phyloP scores from a whole-genome alignment of 37 sponge, comb jelly and placozoan genomes.

The Cladorhizidae sp. region DNA sequence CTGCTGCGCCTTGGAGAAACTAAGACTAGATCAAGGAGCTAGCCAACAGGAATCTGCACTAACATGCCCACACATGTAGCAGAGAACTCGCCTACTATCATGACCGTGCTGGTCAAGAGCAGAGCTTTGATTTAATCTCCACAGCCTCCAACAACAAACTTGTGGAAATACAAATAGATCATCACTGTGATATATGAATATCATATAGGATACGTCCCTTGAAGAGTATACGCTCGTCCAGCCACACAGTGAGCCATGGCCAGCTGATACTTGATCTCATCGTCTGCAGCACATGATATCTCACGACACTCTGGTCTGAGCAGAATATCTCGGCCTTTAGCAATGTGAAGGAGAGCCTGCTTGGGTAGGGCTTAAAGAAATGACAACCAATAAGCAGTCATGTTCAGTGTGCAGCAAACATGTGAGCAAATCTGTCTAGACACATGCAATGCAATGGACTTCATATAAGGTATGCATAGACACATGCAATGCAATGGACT shows the following conservation, averaged over 20 bases:
- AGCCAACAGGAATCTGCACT: too few species aligned
- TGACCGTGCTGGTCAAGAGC: neutral
- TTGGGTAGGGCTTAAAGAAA: neutral
- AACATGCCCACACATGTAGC: too few species aligned
- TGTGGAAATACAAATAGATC: too few species aligned
- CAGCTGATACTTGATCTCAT: slow-evolving; percentile 8
- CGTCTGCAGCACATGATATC: slow-evolving; percentile 20
- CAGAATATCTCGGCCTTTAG: slow-evolving; percentile 39
- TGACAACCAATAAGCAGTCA: too few species aligned
- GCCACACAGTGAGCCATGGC: slow-evolving; percentile 18
- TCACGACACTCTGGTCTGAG: neutral
- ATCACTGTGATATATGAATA: neutral
- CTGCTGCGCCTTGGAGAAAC: slow-evolving; percentile 28
- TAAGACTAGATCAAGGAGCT: too few species aligned
- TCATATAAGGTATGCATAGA: too few species aligned
- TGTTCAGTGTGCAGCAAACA: too few species aligned
- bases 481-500: too few species aligned
- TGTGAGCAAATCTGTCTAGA: too few species aligned
- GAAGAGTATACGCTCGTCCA: slow-evolving; percentile 1
- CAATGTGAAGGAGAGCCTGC: slow-evolving; percentile 29
- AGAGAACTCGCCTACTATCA: too few species aligned
- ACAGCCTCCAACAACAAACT: too few species aligned
- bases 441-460: too few species aligned
- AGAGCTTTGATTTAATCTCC: neutral
- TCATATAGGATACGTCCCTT: slow-evolving; percentile 24